Percentiles rank a stretch among this genome's conserved stretches.
Evolutionary conservation across 2,797 vertebrate genomes (phyloP).

Genomic region (Gallinago stenura): DNA sequence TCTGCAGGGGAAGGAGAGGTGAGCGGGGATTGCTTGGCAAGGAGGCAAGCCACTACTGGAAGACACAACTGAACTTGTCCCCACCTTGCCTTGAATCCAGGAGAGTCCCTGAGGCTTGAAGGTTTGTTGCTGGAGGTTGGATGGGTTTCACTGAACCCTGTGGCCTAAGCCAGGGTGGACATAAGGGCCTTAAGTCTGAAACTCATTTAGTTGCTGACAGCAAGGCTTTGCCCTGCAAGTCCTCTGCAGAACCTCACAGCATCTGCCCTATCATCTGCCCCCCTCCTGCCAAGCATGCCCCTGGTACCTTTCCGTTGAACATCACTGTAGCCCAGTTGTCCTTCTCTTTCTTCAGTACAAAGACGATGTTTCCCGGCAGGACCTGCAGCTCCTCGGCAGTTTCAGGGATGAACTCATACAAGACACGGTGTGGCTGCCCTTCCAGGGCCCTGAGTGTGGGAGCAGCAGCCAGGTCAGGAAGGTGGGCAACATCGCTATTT

Average conservation of each 20-base stretch:
- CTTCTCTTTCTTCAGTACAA: conserved; percentile 89
- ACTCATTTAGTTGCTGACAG: background rate
- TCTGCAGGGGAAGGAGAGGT: conserved; percentile 74
- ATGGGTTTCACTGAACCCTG: background rate
- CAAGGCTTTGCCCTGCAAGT: background rate
- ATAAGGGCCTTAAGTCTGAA: background rate
- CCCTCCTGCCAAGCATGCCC: background rate
- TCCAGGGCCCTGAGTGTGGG: conserved; percentile 84
- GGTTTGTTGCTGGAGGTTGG: background rate
- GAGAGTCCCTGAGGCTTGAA: background rate
- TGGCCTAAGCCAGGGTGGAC: background rate
- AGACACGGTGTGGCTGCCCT: conserved; percentile 90
- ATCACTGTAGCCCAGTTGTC: conserved; percentile 97
- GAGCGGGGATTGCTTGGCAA: background rate
- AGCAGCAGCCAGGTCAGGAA: background rate
- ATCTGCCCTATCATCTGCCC: fast-evolving
- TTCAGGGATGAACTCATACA: conserved; percentile 92
- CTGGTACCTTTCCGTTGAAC: conserved; percentile 92
- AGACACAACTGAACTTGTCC: background rate
- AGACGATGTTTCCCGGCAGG: conserved; percentile 94
- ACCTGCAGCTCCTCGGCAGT: conserved; percentile 90
- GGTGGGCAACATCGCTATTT: fast-evolving
- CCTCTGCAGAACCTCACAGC: background rate
- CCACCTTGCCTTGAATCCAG: background rate
- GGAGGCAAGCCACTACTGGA: background rate